These are phyloP conservation scores for Sitophilus oryzae DNA, from an alignment of 1,140 invertebrate genomes.

Conservation along the genomic window DNA sequence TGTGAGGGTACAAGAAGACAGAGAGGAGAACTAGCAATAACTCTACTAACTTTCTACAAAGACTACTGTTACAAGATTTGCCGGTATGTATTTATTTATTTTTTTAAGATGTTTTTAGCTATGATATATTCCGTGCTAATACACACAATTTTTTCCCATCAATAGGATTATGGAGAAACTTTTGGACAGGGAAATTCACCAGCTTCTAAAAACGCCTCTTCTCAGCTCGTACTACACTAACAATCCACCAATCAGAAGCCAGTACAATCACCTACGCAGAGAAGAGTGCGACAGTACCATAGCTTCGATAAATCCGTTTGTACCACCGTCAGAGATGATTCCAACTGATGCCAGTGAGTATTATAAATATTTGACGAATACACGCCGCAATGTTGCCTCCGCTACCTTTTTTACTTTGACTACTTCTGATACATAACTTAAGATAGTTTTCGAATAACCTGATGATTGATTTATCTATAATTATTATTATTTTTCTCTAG, in stretches of 20 bases:
- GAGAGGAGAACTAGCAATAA: conserved; percentile 85
- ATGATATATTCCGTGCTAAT: too few relatives aligned
- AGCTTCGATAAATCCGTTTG: conserved; percentile 35
- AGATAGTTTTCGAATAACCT: too few relatives aligned
- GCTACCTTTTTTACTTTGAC: too few relatives aligned
- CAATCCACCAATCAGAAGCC: conserved; percentile 66
- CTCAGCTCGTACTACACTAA: conserved; percentile 74
- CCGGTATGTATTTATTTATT: conserved; percentile 25
- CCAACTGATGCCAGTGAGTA: conserved; percentile 37
- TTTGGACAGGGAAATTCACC: conserved; percentile 77
- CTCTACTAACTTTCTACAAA: conserved; percentile 89
- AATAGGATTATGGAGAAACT: conserved; percentile 89
- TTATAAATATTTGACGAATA: too few relatives aligned
- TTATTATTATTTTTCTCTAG: conserved; percentile 16
- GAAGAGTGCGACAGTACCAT: conserved; percentile 48
- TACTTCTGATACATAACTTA: too few relatives aligned
- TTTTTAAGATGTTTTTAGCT: neutral
- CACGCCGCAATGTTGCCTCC: too few relatives aligned
- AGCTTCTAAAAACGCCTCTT: conserved; percentile 75
- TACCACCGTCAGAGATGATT: conserved; percentile 37
- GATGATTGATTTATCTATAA: too few relatives aligned
- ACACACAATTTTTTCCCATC: too few relatives aligned
- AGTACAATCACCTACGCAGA: conserved; percentile 43
- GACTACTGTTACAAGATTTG: conserved; percentile 82
- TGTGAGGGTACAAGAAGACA: conserved; percentile 94